Evolutionary conservation across 2,888 invertebrate genomes (phyloP).

Genomic region (Theretra japonica): DNA sequence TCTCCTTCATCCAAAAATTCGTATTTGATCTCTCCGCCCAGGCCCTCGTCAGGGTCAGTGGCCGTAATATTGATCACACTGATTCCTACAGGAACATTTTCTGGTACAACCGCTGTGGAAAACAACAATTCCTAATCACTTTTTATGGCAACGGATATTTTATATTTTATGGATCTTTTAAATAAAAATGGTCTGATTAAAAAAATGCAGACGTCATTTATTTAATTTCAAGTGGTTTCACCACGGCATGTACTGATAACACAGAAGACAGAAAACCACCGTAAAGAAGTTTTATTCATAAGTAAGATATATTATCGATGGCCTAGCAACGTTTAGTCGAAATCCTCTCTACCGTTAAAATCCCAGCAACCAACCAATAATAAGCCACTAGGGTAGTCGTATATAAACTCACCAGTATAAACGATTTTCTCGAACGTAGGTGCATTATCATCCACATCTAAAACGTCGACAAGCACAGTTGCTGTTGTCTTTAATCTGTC

Average conservation of each 20-base stretch:
- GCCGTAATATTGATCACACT: slow-evolving; percentile 89
- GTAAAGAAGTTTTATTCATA: no score
- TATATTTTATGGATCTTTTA: no score
- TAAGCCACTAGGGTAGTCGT: neutral
- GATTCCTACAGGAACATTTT: slow-evolving; percentile 88
- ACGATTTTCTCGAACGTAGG: slow-evolving; percentile 87
- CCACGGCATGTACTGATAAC: no score
- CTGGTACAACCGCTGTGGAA: slow-evolving; percentile 88
- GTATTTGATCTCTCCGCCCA: slow-evolving; percentile 88
- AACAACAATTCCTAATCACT: slow-evolving; percentile 18
- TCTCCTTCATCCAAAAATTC: slow-evolving; percentile 90
- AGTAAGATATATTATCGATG: no score
- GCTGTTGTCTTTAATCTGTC: slow-evolving; percentile 87
- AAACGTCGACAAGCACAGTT: slow-evolving; percentile 87
- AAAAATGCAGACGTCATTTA: no score
- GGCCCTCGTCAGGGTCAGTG: slow-evolving; percentile 90
- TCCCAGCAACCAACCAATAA: neutral
- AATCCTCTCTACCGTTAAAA: no score
- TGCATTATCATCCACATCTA: slow-evolving; percentile 92
- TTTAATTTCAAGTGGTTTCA: no score
- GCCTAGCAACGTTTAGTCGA: neutral
- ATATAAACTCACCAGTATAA: slow-evolving; percentile 80
- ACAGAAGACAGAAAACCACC: no score
- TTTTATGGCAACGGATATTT: no score
- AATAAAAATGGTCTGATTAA: no score